Conservation (phyloP, 2,797 vertebrate species). For the Hydrophis major region DNA sequence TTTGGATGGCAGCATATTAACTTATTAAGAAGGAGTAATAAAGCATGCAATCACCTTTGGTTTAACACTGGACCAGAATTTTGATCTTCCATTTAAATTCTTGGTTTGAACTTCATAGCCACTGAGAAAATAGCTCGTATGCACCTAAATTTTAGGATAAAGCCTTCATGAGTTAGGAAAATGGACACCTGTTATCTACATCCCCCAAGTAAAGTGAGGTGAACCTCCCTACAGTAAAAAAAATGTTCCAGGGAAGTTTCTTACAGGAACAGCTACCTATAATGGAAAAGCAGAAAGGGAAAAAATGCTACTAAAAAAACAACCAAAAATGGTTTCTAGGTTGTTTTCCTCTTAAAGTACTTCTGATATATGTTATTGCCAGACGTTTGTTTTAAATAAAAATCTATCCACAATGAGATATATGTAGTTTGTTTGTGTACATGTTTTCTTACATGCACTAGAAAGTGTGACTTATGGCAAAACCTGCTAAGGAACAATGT, state of each 20-base stretch:
- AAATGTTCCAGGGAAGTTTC: not conserved
- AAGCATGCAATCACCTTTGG: not conserved
- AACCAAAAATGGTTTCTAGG: not conserved
- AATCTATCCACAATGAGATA: conserved; percentile 4
- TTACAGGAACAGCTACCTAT: not conserved
- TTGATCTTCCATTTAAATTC: not conserved
- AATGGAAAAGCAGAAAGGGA: not conserved
- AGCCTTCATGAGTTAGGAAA: not conserved
- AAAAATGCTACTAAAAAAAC: not conserved
- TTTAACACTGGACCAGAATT: not conserved
- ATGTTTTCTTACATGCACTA: not conserved
- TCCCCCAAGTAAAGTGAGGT: not conserved
- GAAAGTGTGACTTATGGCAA: conserved; percentile 32
- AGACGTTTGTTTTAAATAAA: not conserved
- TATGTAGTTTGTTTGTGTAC: not conserved
- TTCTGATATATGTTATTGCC: not conserved
- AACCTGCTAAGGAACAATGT: conserved; percentile 37
- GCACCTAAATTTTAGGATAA: not conserved
- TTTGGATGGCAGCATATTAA: not conserved
- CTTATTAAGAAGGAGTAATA: not conserved
- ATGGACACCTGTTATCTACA: not conserved
- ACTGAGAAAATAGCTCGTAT: not conserved
- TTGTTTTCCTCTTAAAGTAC: not conserved
- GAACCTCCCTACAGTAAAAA: not conserved
- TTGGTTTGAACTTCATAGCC: not conserved